Percentiles rank a stretch among this genome's conserved stretches.
Evolutionary conservation across 2,888 invertebrate genomes (phyloP).

Genomic region (Sesia apiformis): DNA sequence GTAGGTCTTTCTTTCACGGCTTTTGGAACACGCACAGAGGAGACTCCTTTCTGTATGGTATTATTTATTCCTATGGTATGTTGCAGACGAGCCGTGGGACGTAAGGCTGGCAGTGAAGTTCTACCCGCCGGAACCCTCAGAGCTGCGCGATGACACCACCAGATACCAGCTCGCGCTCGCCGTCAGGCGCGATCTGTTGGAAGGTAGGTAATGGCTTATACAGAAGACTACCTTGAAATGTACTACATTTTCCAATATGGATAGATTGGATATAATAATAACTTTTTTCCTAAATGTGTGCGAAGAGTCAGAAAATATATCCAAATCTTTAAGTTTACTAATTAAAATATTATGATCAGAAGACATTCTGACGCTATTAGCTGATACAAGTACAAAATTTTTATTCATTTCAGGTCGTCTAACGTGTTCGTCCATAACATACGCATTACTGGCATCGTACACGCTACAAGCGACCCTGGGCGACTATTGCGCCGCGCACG

Average conservation of each 20-base stretch:
- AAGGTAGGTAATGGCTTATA: constrained; percentile 63
- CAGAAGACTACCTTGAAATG: no score
- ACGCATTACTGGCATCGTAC: constrained; percentile 92
- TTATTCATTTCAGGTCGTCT: constrained; percentile 77
- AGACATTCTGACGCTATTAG: no score
- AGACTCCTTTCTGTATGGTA: no score
- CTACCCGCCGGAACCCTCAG: constrained; percentile 98
- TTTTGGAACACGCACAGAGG: no score
- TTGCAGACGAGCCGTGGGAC: constrained; percentile 91
- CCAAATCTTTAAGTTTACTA: no score
- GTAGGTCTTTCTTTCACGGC: no score
- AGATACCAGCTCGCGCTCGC: constrained; percentile 96
- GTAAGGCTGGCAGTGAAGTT: constrained; percentile 98
- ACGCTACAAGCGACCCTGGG: constrained; percentile 95
- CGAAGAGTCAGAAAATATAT: no score
- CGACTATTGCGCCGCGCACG: constrained; percentile 85
- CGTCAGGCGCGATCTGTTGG: constrained; percentile 79
- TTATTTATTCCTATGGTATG: background rate
- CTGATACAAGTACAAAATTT: background rate
- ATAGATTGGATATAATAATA: no score
- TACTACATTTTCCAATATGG: no score
- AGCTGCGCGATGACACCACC: constrained; percentile 92
- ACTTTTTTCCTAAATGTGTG: no score
- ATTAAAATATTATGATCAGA: no score
- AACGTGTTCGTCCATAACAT: constrained; percentile 97